phyloP scores from a whole-genome alignment of 1,140 invertebrate species.

The Ditylenchus dipsaci region DNA sequence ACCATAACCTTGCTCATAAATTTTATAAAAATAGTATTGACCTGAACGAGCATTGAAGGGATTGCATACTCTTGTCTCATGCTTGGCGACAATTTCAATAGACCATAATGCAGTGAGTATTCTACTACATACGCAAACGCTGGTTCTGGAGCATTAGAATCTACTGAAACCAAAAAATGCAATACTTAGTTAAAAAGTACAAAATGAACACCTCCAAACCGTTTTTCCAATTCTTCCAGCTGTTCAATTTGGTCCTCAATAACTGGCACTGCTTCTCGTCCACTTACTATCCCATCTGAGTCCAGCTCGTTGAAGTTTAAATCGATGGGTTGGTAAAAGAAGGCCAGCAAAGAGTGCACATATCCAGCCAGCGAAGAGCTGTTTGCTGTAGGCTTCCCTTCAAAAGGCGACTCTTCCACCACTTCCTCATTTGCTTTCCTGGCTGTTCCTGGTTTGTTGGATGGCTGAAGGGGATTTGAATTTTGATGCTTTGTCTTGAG shows the following conservation, averaged over 20 bases:
- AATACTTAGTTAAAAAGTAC: conserved; percentile 2
- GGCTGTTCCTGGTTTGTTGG: neutral
- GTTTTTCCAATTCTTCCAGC: neutral
- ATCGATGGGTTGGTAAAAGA: conserved; percentile 7
- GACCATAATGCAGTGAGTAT: conserved; percentile 93
- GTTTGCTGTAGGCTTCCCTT: neutral
- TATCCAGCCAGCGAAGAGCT: neutral
- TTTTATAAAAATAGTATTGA: conserved; percentile 13
- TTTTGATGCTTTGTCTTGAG: neutral
- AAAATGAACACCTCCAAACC: neutral
- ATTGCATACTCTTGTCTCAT: conserved; percentile 37
- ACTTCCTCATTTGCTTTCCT: neutral
- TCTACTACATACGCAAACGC: conserved; percentile 77
- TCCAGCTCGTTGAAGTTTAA: neutral
- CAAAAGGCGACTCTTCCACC: neutral
- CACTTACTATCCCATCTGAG: neutral
- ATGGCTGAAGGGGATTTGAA: too few relatives aligned
- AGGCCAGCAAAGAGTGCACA: neutral
- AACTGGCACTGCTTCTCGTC: neutral
- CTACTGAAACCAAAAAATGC: neutral
- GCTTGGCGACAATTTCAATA: conserved; percentile 78
- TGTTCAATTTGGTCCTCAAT: neutral
- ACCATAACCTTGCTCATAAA: too few relatives aligned
- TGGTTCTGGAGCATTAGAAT: neutral
- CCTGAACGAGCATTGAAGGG: conserved; percentile 29